Evolutionary conservation across 37 sponge, comb jelly and placozoan genomes (phyloP), one percentile per base, ranked within the genome.

Genomic region (Spongia lamella): DNA sequence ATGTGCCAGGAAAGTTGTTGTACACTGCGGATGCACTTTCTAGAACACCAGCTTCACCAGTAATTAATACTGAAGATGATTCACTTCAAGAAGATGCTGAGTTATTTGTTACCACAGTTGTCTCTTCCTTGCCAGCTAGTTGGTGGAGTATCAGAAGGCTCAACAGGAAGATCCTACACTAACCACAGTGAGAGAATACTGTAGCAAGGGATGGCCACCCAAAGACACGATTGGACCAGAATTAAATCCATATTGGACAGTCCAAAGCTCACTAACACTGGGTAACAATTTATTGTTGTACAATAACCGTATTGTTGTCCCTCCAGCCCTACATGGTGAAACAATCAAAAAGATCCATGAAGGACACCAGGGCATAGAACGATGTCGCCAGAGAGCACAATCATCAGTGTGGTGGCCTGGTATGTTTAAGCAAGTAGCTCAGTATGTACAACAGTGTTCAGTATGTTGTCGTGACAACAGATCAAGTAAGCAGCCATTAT

Each of bases 11-110:
- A 57, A 55, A n/a, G n/a, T n/a, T n/a, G n/a, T n/a, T n/a, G n/a
- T n/a, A n/a, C n/a, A n/a, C n/a, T n/a, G n/a, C n/a, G 52, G 73
- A 72, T 54, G 47, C 73, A 16, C 56, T 72, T 22, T 68, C 73
- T 31, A 40, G 73, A 54, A 31, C 73, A 20, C 73, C 73, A 19
- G 22, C 14, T 60, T 11, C 13, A 11, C 30, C 30, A 60, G 27
- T 9, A 9, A 20, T 11, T 29, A 60, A 31, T 9, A 15, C 11
- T 60, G 27, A 31, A 16, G 22, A 21, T 19, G 17, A n/a, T n/a
- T n/a, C n/a, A n/a, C n/a, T n/a, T n/a, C n/a, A n/a, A n/a, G n/a
- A n/a, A n/a, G n/a, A n/a, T n/a, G n/a, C n/a, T n/a, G 68, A 60
- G 17, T 20, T 15, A 20, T 60, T 60, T 60, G n/a, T 60, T 20